Evolutionary conservation across 2,888 invertebrate species (phyloP).

Genomic region (Leptinotarsa juncta): DNA sequence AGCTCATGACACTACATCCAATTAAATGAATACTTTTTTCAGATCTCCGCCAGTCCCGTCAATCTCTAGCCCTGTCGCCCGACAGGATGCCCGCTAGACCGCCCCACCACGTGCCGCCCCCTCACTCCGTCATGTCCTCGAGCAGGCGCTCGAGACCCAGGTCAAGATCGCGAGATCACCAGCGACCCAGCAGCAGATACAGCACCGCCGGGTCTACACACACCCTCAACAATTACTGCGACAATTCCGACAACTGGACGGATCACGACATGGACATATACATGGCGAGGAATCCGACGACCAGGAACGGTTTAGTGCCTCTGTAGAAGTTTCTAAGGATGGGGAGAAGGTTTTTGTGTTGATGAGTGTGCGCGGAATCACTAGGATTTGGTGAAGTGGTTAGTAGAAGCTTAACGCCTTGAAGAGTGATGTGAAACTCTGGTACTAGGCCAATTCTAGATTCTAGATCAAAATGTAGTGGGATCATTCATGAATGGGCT

Average conservation of each 20-base stretch:
- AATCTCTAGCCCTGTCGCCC: constrained; percentile 85
- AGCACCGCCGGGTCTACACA: constrained; percentile 84
- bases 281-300: constrained; percentile 91
- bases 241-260: constrained; percentile 93
- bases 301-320: constrained; percentile 86
- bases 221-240: constrained; percentile 87
- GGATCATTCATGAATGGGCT: neutral
- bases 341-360: neutral
- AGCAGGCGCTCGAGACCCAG: constrained; percentile 76
- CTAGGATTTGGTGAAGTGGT: no score
- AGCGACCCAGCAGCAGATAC: constrained; percentile 81
- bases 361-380: neutral
- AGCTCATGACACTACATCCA: no score
- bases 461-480: neutral
- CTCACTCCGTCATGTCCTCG: constrained; percentile 67
- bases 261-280: constrained; percentile 97
- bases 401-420: neutral
- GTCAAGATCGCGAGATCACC: constrained; percentile 80
- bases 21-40: constrained; percentile 40
- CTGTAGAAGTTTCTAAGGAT: constrained; percentile 66
- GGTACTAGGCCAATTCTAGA: neutral
- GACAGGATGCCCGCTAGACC: constrained; percentile 81
- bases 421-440: neutral
- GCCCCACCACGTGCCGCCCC: constrained; percentile 72
- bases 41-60: constrained; percentile 88